phyloP scores from a whole-genome alignment of 2,113 vertebrate species.

The Ceuthmochares aereus region DNA sequence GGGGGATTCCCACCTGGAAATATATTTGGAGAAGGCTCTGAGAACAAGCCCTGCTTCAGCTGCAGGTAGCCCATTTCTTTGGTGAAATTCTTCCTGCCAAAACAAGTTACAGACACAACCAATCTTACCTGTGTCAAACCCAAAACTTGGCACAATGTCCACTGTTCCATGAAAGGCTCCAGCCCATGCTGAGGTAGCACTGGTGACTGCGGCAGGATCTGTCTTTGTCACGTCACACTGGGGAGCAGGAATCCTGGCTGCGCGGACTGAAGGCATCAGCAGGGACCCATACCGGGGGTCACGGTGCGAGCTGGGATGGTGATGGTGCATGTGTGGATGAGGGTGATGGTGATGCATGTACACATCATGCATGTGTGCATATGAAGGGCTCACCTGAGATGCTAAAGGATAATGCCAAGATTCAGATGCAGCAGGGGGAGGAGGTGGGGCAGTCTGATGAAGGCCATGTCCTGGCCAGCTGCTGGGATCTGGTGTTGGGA shows the following conservation, averaged over 20 bases:
- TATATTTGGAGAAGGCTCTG: not conserved
- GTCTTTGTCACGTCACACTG: conserved; percentile 85
- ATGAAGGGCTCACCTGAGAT: conserved; percentile 86
- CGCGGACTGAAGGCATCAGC: conserved; percentile 85
- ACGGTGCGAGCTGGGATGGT: conserved; percentile 82
- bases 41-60: not conserved
- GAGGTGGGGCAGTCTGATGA: conserved; percentile 83
- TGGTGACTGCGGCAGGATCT: conserved; percentile 80
- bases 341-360: conserved; percentile 88
- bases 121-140: conserved; percentile 89
- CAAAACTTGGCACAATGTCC: conserved; percentile 84
- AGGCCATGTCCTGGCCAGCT: conserved; percentile 89
- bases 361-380: conserved; percentile 90
- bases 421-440: conserved; percentile 82
- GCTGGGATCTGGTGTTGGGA: conserved; percentile 82
- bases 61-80: not conserved
- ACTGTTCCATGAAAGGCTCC: conserved; percentile 90
- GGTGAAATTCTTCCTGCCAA: not conserved
- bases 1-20: not conserved
- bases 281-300: conserved; percentile 90
- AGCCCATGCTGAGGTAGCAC: conserved; percentile 85
- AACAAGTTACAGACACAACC: not conserved
- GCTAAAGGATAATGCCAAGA: conserved; percentile 92
- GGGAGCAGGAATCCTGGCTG: conserved; percentile 83
- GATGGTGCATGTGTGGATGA: conserved; percentile 80